Evolutionary conservation across 1,140 invertebrate species (phyloP).

Genomic region (Euschistus heros): DNA sequence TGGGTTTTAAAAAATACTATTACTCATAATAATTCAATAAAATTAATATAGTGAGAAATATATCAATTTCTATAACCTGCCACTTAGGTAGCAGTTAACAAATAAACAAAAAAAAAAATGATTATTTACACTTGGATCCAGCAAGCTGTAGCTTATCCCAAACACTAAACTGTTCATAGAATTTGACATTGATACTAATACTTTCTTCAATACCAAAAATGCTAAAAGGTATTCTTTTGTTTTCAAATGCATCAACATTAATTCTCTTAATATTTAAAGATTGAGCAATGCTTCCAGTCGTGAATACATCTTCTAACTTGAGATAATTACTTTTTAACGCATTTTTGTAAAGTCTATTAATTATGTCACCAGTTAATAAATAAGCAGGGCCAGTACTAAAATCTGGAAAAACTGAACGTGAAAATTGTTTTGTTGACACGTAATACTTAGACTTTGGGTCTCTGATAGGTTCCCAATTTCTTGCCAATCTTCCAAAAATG

Average conservation of each 20-base stretch:
- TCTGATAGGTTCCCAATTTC: slow-evolving; percentile 73
- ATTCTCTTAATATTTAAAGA: slow-evolving; percentile 53
- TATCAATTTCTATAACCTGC: too few species aligned
- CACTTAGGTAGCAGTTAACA: too few species aligned
- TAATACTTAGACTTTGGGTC: slow-evolving; percentile 78
- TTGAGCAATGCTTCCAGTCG: slow-evolving; percentile 75
- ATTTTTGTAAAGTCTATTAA: slow-evolving; percentile 52
- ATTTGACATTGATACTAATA: slow-evolving; percentile 75
- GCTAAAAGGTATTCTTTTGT: slow-evolving; percentile 63
- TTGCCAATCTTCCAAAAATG: slow-evolving; percentile 70
- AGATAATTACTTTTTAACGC: slow-evolving; percentile 58
- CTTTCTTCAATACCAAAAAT: slow-evolving; percentile 62
- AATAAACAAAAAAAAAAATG: too few species aligned
- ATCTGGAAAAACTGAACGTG: slow-evolving; percentile 57
- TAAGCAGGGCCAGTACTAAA: slow-evolving; percentile 84
- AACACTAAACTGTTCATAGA: slow-evolving; percentile 75
- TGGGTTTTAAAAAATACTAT: too few species aligned
- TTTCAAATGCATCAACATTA: slow-evolving; percentile 70
- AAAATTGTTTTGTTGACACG: slow-evolving; percentile 61
- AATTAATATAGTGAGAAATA: too few species aligned
- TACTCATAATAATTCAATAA: too few species aligned
- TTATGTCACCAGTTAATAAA: slow-evolving; percentile 56
- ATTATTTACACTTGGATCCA: slow-evolving; percentile 53
- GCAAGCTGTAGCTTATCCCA: slow-evolving; percentile 79
- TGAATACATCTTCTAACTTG: slow-evolving; percentile 79